These are phyloP conservation scores for Temnothorax nylanderi DNA, from an alignment of 1,140 invertebrate genomes.

Conservation along the genomic window DNA sequence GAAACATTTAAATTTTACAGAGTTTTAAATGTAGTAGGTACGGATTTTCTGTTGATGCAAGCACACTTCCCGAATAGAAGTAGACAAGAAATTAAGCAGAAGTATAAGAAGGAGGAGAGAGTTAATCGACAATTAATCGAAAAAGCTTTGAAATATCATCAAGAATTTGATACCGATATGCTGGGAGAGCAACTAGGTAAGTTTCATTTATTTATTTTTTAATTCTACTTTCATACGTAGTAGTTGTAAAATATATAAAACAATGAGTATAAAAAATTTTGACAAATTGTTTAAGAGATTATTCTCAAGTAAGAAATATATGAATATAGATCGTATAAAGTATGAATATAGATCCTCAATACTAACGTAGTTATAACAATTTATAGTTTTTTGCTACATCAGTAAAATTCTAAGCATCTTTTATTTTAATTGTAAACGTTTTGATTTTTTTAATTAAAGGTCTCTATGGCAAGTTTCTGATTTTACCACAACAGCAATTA, in stretches of 20 bases:
- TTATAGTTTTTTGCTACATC: background rate
- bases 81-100: conserved; percentile 93
- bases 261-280: background rate
- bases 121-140: conserved; percentile 86
- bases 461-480: background rate
- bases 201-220: conserved; percentile 33
- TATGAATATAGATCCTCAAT: background rate
- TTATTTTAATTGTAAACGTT: background rate
- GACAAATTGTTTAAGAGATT: background rate
- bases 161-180: conserved; percentile 85
- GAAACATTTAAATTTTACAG: conserved; percentile 95
- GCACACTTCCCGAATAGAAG: conserved; percentile 92
- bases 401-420: background rate
- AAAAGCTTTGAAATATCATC: conserved; percentile 85
- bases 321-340: background rate
- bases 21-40: conserved; percentile 94
- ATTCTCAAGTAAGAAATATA: background rate
- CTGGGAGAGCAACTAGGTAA: conserved; percentile 84
- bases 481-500: background rate
- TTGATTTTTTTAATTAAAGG: no score
- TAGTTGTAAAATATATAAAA: background rate
- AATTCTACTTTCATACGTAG: background rate
- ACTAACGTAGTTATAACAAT: background rate
- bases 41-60: conserved; percentile 95
- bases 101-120: conserved; percentile 90